phyloP scores from a whole-genome alignment of 92 coral and sea anemone species.

The Desmophyllum pertusum region DNA sequence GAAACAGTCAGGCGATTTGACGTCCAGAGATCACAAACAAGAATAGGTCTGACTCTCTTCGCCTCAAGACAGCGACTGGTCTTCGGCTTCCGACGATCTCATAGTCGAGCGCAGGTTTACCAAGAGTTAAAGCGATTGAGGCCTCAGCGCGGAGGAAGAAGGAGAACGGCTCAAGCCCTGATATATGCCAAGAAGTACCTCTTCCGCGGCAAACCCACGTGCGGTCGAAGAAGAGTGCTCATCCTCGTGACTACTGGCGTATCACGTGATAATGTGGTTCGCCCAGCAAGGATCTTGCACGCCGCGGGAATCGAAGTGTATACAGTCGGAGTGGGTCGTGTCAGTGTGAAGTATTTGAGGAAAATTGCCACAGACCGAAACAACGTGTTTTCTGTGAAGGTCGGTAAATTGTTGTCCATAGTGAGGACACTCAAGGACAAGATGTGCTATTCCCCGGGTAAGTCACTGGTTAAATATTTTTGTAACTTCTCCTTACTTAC shows the following conservation, averaged over 20 bases:
- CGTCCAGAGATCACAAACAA: constrained; percentile 52
- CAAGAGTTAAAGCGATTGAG: constrained; percentile 33
- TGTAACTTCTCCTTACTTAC: not conserved
- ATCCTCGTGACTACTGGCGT: constrained; percentile 70
- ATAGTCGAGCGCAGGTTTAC: constrained; percentile 38
- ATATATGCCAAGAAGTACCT: constrained; percentile 61
- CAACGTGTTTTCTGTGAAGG: constrained; percentile 46
- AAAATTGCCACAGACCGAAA: constrained; percentile 28
- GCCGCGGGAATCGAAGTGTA: constrained; percentile 67
- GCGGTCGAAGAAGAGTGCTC: constrained; percentile 75
- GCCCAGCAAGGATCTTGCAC: constrained; percentile 63
- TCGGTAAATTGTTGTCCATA: constrained; percentile 50
- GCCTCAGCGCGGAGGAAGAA: constrained; percentile 43
- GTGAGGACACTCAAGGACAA: constrained; percentile 59
- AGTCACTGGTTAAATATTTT: not conserved
- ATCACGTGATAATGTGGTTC: constrained; percentile 57
- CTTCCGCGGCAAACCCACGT: constrained; percentile 60
- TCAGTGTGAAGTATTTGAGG: constrained; percentile 14
- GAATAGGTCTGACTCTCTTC: constrained; percentile 65
- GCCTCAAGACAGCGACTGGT: constrained; percentile 49
- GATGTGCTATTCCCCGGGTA: constrained; percentile 70
- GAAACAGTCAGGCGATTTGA: constrained; percentile 67
- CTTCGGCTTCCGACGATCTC: constrained; percentile 40
- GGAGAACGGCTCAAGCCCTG: constrained; percentile 58
- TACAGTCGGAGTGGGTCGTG: constrained; percentile 58